A percentile compares a stretch with the other conserved stretches of the same genome.
Conservation (phyloP, 2,888 invertebrate genomes). For the Sphecodes monilicornis region DNA sequence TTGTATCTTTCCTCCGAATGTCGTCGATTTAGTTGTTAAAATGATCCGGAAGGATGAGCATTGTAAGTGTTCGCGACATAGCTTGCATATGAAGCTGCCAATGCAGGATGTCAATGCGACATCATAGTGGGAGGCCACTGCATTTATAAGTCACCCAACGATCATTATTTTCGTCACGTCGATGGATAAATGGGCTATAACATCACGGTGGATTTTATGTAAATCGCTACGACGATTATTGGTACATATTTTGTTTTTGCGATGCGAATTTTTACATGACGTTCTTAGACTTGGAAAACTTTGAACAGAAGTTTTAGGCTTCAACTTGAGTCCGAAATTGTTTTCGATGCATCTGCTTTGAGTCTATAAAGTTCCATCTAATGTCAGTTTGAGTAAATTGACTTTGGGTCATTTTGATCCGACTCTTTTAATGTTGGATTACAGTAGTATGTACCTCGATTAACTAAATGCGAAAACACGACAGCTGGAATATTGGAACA, state of each 20-base stretch:
- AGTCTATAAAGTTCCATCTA: too few species aligned
- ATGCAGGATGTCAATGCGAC: slow-evolving; percentile 66
- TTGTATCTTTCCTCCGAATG: slow-evolving; percentile 13
- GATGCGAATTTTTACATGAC: background rate
- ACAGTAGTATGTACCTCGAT: too few species aligned
- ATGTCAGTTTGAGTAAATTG: too few species aligned
- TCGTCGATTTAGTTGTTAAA: slow-evolving; percentile 35
- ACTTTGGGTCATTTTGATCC: too few species aligned
- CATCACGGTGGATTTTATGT: background rate
- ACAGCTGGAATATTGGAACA: too few species aligned
- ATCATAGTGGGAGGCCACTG: slow-evolving; percentile 46
- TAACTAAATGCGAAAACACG: too few species aligned
- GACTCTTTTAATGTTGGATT: too few species aligned
- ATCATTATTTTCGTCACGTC: slow-evolving; percentile 37
- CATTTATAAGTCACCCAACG: slow-evolving; percentile 27
- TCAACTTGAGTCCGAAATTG: too few species aligned
- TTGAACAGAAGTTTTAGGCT: background rate
- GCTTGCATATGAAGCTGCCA: slow-evolving; percentile 42
- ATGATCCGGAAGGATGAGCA: slow-evolving; percentile 41
- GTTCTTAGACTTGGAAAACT: background rate
- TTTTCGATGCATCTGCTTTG: too few species aligned
- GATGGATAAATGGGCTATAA: slow-evolving; percentile 11
- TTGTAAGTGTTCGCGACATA: slow-evolving; percentile 25
- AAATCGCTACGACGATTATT: background rate
- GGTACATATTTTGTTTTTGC: background rate